Evolutionary conservation across 2,888 invertebrate genomes (phyloP), one percentile per base, ranked within the genome.

Genomic region (Incurvaria masculella): DNA sequence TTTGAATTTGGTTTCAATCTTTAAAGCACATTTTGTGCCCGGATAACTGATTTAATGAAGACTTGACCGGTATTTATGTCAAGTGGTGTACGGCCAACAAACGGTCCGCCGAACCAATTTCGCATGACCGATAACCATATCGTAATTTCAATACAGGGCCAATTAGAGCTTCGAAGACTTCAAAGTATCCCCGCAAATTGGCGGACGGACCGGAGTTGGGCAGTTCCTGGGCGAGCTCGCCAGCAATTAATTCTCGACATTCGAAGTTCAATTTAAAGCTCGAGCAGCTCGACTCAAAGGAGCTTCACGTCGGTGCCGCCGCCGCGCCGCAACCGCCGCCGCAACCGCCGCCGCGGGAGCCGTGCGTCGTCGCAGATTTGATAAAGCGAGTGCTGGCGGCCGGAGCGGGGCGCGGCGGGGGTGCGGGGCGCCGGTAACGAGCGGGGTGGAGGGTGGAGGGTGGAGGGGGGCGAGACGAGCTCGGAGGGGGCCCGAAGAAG

Each of bases 301-400:
- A 33, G 33, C 33, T 4, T 3, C 33, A 11, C 33, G 8, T 14
- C 18, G 4, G 39, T 14, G 5, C 16, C 39, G 39, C 18, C 18
- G 4, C 16, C 4, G 4, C 18, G 39, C 39, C 39, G 39, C 27
- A 8, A 11, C 23, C 23, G 5, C 5, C 23, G 69, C 68, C 72
- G 70, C 69, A 66, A 69, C 73, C 63, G 72, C 72, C 70, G 69
- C 73, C 71, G 65, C 69, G 66, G 65, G 72, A 69, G 62, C 38
- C 75, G 74, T 75, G 74, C 75, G 74, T 76, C 75, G 75, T 74
- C 41, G 17, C 17, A 75, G 75, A 76, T 76, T 76, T 70, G 76
- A 78, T 78, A 76, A 75, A 73, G 75, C 75, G 70, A 72, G 72
- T 69, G 72, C 71, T 14, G 43, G 19, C 5, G 20, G 16, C 26